phyloP scores from a whole-genome alignment of 1,140 invertebrate genomes.

The Ceratoteleas bidentatus region DNA sequence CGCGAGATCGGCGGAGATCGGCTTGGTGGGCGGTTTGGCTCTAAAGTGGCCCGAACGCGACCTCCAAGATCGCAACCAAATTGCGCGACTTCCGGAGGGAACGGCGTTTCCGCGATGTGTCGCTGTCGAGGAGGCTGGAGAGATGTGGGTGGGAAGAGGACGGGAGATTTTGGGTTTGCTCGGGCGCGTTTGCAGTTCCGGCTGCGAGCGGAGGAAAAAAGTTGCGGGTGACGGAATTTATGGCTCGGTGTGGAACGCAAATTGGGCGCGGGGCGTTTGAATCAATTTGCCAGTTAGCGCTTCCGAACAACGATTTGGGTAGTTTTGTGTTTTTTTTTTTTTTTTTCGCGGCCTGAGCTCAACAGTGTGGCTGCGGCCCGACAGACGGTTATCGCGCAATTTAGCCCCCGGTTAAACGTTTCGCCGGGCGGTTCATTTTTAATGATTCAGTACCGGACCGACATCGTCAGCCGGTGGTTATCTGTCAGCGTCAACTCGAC shows the following conservation, averaged over 20 bases:
- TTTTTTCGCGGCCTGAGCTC: constrained; percentile 12
- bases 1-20: constrained; percentile 9
- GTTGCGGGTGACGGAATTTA: background rate
- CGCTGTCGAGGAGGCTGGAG: no score
- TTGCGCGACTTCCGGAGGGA: no score
- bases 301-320: background rate
- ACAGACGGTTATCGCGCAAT: constrained; percentile 38
- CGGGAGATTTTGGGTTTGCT: no score
- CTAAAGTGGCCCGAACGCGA: no score
- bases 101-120: no score
- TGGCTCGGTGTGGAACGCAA: background rate
- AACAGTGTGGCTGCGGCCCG: constrained; percentile 11
- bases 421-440: constrained; percentile 41
- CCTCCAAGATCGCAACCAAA: no score
- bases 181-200: no score
- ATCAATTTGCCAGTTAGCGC: constrained; percentile 8
- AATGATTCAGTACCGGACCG: constrained; percentile 32
- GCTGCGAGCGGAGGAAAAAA: no score
- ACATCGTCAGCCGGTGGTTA: constrained; percentile 41
- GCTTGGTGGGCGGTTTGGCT: no score
- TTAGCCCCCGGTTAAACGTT: constrained; percentile 33
- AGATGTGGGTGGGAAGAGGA: no score
- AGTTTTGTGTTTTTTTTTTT: constrained; percentile 7
- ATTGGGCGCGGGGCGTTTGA: constrained; percentile 6
- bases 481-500: constrained; percentile 23